Evolutionary conservation across 2,113 vertebrate genomes (phyloP).

Genomic region (Embiotoca jacksoni): DNA sequence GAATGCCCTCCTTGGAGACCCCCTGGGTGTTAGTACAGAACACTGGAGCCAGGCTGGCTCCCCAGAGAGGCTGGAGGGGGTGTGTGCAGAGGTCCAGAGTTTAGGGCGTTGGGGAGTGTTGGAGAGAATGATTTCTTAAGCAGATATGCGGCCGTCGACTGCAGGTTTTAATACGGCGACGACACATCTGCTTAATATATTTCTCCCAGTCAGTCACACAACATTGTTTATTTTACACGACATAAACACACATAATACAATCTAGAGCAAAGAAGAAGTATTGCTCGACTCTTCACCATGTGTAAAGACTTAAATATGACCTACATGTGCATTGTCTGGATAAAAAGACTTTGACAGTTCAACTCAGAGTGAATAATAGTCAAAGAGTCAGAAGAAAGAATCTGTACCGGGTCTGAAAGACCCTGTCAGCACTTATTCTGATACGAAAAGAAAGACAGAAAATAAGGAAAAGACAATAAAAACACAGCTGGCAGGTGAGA

Average conservation of each 20-base stretch:
- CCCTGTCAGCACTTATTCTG: constrained; percentile 60
- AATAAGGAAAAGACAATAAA: constrained; percentile 61
- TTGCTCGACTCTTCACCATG: neutral
- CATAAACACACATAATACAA: neutral
- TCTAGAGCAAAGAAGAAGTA: neutral
- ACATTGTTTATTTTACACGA: constrained; percentile 30
- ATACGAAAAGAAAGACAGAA: constrained; percentile 60
- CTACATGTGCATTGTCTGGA: constrained; percentile 35
- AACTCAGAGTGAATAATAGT: constrained; percentile 55
- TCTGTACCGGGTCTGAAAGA: constrained; percentile 46
- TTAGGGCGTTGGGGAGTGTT: neutral
- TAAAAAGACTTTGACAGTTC: constrained; percentile 19
- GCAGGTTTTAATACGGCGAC: constrained; percentile 31
- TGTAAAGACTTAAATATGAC: constrained; percentile 7
- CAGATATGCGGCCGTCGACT: constrained; percentile 24
- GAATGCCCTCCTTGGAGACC: constrained; percentile 57
- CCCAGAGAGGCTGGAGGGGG: constrained; percentile 37
- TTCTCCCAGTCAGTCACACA: constrained; percentile 29
- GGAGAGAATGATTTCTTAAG: constrained; percentile 36
- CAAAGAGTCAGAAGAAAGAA: constrained; percentile 40
- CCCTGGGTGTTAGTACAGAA: constrained; percentile 41
- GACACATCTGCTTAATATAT: constrained; percentile 44
- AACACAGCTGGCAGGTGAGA: constrained; percentile 75
- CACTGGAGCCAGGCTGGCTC: constrained; percentile 56
- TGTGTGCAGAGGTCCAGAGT: constrained; percentile 6